Conservation (phyloP, 1,140 invertebrate species). For the Pogonus chalceus region DNA sequence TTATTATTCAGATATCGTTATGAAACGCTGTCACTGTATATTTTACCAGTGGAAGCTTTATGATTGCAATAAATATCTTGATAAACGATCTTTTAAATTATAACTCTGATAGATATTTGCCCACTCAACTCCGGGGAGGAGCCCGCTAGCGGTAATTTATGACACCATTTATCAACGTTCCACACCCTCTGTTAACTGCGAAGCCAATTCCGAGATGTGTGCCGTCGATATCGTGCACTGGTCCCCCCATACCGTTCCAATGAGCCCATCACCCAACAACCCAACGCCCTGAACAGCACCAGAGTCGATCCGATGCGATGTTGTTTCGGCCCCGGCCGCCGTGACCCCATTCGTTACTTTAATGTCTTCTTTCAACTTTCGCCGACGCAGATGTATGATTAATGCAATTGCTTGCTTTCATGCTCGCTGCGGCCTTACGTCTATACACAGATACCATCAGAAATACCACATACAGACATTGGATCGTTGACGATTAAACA, state of each 20-base stretch:
- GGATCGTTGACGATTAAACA: slow-evolving; percentile 15
- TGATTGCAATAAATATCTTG: slow-evolving; percentile 35
- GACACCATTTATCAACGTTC: slow-evolving; percentile 35
- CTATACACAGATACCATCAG: slow-evolving; percentile 13
- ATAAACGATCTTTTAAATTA: slow-evolving; percentile 37
- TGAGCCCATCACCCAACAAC: too few relatives aligned
- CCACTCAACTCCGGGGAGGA: slow-evolving; percentile 35
- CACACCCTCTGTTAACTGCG: slow-evolving; percentile 38
- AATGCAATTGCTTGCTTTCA: slow-evolving; percentile 15
- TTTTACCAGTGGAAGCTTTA: slow-evolving; percentile 26
- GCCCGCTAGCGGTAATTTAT: slow-evolving; percentile 32
- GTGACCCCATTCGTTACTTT: slow-evolving; percentile 33
- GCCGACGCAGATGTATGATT: slow-evolving; percentile 17
- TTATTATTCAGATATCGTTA: slow-evolving; percentile 24
- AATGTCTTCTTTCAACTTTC: slow-evolving; percentile 34
- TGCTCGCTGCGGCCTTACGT: background rate
- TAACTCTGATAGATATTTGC: slow-evolving; percentile 37
- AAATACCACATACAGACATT: background rate
- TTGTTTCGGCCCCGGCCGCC: slow-evolving; percentile 31
- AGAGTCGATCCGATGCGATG: slow-evolving; percentile 21
- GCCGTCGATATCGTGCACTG: slow-evolving; percentile 25
- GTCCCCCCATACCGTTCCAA: background rate
- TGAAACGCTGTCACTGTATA: slow-evolving; percentile 27
- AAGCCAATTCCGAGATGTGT: slow-evolving; percentile 36
- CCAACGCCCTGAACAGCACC: too few relatives aligned